Evolutionary conservation across 2,113 vertebrate genomes (phyloP), one percentile per base, ranked within the genome.

Genomic region (Pitta sordida): DNA sequence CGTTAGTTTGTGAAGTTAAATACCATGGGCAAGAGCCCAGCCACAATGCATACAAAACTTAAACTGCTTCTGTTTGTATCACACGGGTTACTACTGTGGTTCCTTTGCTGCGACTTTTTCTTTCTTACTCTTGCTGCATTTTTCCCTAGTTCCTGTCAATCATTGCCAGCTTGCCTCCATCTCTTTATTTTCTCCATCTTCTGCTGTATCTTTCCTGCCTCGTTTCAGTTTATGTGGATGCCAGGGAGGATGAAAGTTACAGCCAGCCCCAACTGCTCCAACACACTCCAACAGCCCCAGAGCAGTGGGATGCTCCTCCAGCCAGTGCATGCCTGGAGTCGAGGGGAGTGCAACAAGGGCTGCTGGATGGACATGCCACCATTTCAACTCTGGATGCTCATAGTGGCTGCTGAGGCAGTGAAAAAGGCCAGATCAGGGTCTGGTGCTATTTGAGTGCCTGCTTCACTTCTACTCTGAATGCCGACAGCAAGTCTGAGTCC

Each of bases 1-100:
- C 30, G 86, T 88, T 86, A n/a, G 81, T 86, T 95, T 92, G 92
- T 74, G 80, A 64, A 94, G 92, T 84, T 86, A 87, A 95, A 95
- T 83, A 91, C 85, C 71, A 14, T 0, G 41, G 95, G 94, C 94
- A 91, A 58, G 49, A 86, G 86, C 93, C 91, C 94, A 92, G 84
- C 83, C 81, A 58, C 70, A 30, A 22, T 18, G 56, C 73, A 15
- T 23, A 52, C 92, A 41, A 63, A 80, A 8, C 16, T 88, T 62
- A 34, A 83, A 73, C 81, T 63, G 86, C 94, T 93, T 74, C 88
- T 92, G 77, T 94, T 71, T 59, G 34, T 32, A 19, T 37, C 75
- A 4, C 67, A 20, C 55, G 27, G 55, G 34, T 79, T 78, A 34
- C 52, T 69, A n/a, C 64, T 67, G 51, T 3, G 3, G 10, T 32